Conservation (phyloP, 2,888 invertebrate genomes). For the Cistogaster globosa region DNA sequence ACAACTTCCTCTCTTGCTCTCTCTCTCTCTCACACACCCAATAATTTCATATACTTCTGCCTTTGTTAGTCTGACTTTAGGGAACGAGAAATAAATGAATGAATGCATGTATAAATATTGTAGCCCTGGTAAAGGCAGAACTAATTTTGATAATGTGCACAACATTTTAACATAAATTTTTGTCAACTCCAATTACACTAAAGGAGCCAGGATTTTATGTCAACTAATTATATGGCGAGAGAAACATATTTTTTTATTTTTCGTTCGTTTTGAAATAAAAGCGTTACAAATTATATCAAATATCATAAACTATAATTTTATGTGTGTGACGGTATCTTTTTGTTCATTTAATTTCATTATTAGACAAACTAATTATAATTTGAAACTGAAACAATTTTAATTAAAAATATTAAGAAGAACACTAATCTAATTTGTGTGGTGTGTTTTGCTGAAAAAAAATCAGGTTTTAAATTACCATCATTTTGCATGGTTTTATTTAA, state of each 20-base stretch:
- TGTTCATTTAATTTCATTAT: constrained; percentile 12
- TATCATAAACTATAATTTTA: constrained; percentile 62
- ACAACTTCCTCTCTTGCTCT: background rate
- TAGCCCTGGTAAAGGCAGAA: constrained; percentile 35
- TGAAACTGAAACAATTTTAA: constrained; percentile 48
- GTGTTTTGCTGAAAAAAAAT: background rate
- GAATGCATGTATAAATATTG: constrained; percentile 13
- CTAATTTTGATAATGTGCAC: constrained; percentile 68
- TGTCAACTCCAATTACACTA: constrained; percentile 65
- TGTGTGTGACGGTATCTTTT: constrained; percentile 36
- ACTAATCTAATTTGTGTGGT: background rate
- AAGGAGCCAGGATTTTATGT: constrained; percentile 60
- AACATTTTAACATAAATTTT: constrained; percentile 67
- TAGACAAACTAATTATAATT: constrained; percentile 53
- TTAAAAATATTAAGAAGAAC: background rate
- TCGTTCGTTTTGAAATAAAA: constrained; percentile 17
- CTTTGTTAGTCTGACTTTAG: background rate
- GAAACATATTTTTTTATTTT: background rate
- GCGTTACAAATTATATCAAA: constrained; percentile 67
- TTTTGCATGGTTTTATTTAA: constrained; percentile 58
- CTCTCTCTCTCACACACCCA: no score
- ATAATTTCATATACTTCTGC: background rate
- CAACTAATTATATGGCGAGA: constrained; percentile 65
- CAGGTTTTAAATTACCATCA: constrained; percentile 56
- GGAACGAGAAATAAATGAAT: constrained; percentile 1